Base-by-base conservation (phyloP, 2,113 vertebrate genomes). In the Elachura formosa region DNA sequence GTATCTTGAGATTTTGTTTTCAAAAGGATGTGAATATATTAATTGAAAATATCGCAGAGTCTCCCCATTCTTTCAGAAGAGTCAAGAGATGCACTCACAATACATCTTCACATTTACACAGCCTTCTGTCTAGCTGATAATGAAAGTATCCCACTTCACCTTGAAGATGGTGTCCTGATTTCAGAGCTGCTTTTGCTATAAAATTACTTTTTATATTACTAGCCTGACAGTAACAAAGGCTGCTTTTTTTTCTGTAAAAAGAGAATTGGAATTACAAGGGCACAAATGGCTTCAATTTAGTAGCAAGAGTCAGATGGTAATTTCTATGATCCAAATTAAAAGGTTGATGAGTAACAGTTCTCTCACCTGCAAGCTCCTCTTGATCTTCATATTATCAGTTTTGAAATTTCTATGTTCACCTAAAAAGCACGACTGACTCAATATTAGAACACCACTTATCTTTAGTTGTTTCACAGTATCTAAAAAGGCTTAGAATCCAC, bases 401-500 rank as follows among this genome's bases (percentile, higher is more conserved):
- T 28, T 55, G 40, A 79, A 72, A 62, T 40, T 40, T 63, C 20
- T 62, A 9, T 4, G 9, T 13, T 79, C 15, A 79, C 62, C 29
- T 22, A 55, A 46, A 83, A 75, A 71, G 20, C 46, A 66, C 0
- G 0, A 58, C 7, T 45, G 31, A 76, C 67, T 23, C 29, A 34
- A 40, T 28, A 24, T 0, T 80, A 33, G 48, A 73, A 81, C 22
- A 56, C 26, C 54, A 59, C 51, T 77, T 71, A 33, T 18, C 41
- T 72, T 72, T 59, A 77, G 87, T 9, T 85, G 48, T 64, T 90
- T 86, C 63, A 43, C 24, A 49, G 36, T 34, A 58, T 87, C 96
- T 94, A 56, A 84, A 93, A 89, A 79, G 81, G 76, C 79, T 93
- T 90, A 78, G 71, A 97, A 94, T 87, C 84, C 87, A 86, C 76